These are phyloP conservation scores for Anguilla megastoma DNA, from an alignment of 2,797 vertebrate genomes.

Conservation along the genomic window DNA sequence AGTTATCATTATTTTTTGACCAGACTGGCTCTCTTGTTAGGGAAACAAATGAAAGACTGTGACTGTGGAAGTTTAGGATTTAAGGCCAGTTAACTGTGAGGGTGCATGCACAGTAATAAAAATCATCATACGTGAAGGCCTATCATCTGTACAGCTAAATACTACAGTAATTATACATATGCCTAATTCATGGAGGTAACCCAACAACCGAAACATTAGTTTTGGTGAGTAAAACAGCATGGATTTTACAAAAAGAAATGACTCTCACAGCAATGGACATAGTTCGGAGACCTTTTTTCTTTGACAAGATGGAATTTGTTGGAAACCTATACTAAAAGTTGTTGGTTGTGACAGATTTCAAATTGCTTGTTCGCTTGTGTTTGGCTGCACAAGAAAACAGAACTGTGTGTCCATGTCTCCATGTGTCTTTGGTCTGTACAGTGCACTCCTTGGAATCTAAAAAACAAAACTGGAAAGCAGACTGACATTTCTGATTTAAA, in stretches of 20 bases:
- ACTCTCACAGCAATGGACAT: no score
- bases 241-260: background rate
- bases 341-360: background rate
- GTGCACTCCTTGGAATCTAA: background rate
- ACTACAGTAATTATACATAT: background rate
- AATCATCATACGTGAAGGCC: background rate
- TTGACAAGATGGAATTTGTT: background rate
- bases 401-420: no score
- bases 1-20: background rate
- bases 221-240: background rate
- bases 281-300: background rate
- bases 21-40: background rate
- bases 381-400: background rate
- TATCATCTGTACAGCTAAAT: background rate
- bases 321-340: background rate
- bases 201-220: background rate
- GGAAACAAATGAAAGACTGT: background rate
- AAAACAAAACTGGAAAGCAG: background rate
- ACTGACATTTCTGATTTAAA: no score
- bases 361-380: background rate
- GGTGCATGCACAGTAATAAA: background rate
- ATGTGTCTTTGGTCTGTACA: background rate
- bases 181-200: background rate
- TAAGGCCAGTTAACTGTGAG: background rate
- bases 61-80: background rate